Evolutionary conservation across 2,113 vertebrate species (phyloP).

Genomic region (Ceuthmochares aereus): DNA sequence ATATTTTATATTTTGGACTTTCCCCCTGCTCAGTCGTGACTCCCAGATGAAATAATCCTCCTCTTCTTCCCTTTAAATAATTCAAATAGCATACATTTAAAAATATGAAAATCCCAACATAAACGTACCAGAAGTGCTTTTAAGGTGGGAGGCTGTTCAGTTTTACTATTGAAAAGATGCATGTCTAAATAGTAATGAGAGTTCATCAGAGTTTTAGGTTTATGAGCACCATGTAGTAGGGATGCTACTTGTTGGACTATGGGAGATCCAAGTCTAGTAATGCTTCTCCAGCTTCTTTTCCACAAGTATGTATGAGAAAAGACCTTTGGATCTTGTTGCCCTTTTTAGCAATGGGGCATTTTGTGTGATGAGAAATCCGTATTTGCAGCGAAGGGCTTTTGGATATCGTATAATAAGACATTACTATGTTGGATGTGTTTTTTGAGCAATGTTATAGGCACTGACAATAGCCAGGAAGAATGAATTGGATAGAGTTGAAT

Average conservation of each 20-base stretch:
- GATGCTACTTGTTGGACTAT: not conserved
- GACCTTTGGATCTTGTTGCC: not conserved
- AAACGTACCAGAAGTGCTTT: conserved; percentile 46
- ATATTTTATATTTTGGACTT: conserved; percentile 71
- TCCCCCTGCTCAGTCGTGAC: conserved; percentile 44
- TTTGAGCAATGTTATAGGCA: not conserved
- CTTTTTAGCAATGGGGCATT: not conserved
- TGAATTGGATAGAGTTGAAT: not conserved
- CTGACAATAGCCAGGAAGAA: not conserved
- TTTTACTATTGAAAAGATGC: not conserved
- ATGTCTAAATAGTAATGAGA: not conserved
- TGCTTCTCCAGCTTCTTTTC: not conserved
- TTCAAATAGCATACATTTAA: conserved; percentile 61
- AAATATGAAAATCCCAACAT: conserved; percentile 41
- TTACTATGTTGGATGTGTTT: not conserved
- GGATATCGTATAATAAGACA: not conserved
- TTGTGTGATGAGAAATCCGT: not conserved
- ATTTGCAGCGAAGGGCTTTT: not conserved
- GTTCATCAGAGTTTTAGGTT: not conserved
- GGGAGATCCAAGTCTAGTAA: not conserved
- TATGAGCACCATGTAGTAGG: not conserved
- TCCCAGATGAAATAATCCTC: conserved; percentile 55
- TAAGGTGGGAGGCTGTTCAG: conserved; percentile 26
- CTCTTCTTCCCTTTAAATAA: conserved; percentile 60
- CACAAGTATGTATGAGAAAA: not conserved